Evolutionary conservation across 2,797 vertebrate species (phyloP).

Genomic region (Amniataba percoides): DNA sequence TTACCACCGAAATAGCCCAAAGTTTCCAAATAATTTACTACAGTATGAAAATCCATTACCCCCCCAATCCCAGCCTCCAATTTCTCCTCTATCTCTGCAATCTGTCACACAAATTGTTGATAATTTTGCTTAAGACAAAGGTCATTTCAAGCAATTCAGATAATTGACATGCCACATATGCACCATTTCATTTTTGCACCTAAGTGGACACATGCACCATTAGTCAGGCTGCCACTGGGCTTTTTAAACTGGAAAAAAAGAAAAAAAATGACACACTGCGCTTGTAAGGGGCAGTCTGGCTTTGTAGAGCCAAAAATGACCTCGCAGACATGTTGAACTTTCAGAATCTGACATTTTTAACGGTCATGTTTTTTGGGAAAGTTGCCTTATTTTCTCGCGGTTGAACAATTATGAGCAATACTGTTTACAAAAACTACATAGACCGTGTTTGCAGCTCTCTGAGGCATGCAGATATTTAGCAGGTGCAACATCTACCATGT

Average conservation of each 20-base stretch:
- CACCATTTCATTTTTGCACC: background rate
- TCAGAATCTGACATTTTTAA: background rate
- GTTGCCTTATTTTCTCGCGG: background rate
- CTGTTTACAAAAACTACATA: background rate
- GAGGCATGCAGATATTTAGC: background rate
- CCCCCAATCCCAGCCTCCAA: background rate
- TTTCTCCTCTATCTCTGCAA: background rate
- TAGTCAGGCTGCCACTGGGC: background rate
- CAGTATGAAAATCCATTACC: slow-evolving; percentile 6
- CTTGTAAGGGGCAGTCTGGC: background rate
- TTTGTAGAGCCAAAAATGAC: background rate
- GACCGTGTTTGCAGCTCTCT: background rate
- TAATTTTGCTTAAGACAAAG: background rate
- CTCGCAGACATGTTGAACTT: background rate
- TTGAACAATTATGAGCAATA: background rate
- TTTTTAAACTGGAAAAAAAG: background rate
- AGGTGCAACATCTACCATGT: background rate
- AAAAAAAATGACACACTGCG: background rate
- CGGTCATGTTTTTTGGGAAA: background rate
- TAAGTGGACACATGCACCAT: background rate
- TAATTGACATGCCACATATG: background rate
- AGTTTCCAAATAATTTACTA: background rate
- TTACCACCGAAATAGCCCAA: background rate
- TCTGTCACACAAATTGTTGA: background rate
- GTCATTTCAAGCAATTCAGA: background rate